Conservation (phyloP, 2,888 invertebrate species). For the Julus scandinavius region DNA sequence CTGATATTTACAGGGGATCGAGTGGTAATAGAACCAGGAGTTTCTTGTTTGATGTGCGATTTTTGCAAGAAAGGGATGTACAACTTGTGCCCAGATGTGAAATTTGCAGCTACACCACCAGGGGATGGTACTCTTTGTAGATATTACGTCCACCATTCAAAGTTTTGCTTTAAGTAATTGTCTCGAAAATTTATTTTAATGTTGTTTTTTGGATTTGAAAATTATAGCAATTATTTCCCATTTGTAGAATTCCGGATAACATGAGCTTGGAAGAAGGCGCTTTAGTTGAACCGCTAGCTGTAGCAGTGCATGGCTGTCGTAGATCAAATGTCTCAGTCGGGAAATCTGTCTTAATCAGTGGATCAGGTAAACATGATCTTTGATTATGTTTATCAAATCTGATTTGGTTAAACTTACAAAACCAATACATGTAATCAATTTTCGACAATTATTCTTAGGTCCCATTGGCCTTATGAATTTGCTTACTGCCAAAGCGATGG, state of each 20-base stretch:
- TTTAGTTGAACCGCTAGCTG: constrained; percentile 89
- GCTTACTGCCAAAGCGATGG: constrained; percentile 84
- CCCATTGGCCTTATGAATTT: constrained; percentile 88
- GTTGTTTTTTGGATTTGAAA: neutral
- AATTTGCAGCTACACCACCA: constrained; percentile 96
- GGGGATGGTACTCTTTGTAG: constrained; percentile 86
- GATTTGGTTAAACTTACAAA: neutral
- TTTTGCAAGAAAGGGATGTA: constrained; percentile 90
- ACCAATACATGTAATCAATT: neutral
- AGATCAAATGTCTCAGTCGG: constrained; percentile 82
- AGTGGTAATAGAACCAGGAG: constrained; percentile 94
- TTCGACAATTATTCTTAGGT: constrained; percentile 67
- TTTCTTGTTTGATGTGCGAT: constrained; percentile 84
- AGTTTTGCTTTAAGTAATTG: constrained; percentile 69
- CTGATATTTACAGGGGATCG: constrained; percentile 76
- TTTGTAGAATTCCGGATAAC: constrained; percentile 82
- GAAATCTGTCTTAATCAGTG: constrained; percentile 78
- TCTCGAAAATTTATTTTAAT: neutral
- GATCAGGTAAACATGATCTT: constrained; percentile 71
- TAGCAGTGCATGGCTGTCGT: constrained; percentile 92
- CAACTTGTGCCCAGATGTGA: constrained; percentile 87
- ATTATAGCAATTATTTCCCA: neutral
- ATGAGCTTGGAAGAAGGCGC: constrained; percentile 94
- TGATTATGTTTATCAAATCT: constrained; percentile 50
- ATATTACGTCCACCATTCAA: constrained; percentile 84